Conservation (phyloP, 2,888 invertebrate genomes). For the Meliscaeva auricollis region DNA sequence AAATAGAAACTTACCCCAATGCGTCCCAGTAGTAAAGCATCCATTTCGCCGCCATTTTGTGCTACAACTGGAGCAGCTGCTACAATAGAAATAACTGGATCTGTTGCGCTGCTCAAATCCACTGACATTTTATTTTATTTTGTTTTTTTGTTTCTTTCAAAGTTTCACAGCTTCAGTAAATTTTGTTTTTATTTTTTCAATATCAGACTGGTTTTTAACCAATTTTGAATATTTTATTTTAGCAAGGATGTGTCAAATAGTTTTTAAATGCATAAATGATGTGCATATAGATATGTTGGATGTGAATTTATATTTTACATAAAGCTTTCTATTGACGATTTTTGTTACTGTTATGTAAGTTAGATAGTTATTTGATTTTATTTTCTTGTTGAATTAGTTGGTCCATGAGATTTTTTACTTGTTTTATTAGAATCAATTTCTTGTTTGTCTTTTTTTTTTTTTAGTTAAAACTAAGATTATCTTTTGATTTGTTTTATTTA, state of each 20-base stretch:
- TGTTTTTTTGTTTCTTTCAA: constrained; percentile 16
- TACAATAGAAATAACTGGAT: constrained; percentile 83
- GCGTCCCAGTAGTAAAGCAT: constrained; percentile 90
- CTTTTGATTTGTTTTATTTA: background rate
- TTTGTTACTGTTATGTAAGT: background rate
- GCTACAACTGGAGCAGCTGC: constrained; percentile 82
- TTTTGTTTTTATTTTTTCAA: constrained; percentile 1
- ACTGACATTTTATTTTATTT: constrained; percentile 81
- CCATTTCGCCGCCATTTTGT: constrained; percentile 90
- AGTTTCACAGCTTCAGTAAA: constrained; percentile 43
- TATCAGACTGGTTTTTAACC: background rate
- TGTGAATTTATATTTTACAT: constrained; percentile 35
- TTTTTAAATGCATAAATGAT: constrained; percentile 66
- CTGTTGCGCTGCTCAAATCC: constrained; percentile 81
- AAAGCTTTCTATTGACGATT: constrained; percentile 72
- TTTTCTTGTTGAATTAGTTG: constrained; percentile 38
- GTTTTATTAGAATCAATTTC: background rate
- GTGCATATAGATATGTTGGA: constrained; percentile 67
- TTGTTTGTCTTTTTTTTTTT: too few relatives aligned
- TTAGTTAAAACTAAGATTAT: constrained; percentile 3
- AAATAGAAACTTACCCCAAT: constrained; percentile 88
- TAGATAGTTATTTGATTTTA: constrained; percentile 7
- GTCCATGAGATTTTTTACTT: constrained; percentile 61
- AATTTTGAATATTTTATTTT: constrained; percentile 26
- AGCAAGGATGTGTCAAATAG: constrained; percentile 14